phyloP scores from a whole-genome alignment of 2,113 vertebrate genomes.

The Eublepharis macularius region DNA sequence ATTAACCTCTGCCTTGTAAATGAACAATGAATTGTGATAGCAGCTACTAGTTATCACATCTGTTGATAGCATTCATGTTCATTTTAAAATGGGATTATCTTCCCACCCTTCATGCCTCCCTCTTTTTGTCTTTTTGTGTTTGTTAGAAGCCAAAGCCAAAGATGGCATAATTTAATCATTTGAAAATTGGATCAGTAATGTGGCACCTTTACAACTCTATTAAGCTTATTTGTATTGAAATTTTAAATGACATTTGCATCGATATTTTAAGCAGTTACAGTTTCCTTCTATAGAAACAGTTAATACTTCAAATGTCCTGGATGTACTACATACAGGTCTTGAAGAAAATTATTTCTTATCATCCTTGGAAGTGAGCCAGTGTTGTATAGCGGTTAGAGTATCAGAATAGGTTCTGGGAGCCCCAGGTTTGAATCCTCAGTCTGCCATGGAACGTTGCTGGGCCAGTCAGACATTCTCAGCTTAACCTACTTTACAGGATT shows the following conservation, averaged over 20 bases:
- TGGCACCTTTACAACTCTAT: background rate
- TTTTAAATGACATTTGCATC: background rate
- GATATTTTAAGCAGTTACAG: background rate
- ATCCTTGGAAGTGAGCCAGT: no score
- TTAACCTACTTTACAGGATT: no score
- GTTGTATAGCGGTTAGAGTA: no score
- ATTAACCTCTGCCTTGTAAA: conserved; percentile 16
- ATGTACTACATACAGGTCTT: background rate
- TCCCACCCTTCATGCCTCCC: background rate
- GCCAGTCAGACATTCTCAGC: no score
- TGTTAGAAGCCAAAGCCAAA: background rate
- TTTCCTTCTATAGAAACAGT: conserved; percentile 8
- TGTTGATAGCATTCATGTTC: background rate
- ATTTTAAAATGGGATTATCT: background rate
- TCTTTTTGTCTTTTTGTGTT: background rate
- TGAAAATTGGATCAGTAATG: conserved; percentile 11
- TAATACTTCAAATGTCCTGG: background rate
- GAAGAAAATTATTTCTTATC: background rate
- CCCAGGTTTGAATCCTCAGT: no score
- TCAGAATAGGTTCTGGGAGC: no score
- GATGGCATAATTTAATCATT: background rate
- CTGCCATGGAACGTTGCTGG: no score
- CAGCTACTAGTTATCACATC: background rate
- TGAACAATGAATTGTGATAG: background rate
- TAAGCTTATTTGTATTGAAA: conserved; percentile 14